A percentile compares a stretch with the other conserved stretches of the same genome.
Conservation (phyloP, 2,888 invertebrate species). For the Nudaria mundana region DNA sequence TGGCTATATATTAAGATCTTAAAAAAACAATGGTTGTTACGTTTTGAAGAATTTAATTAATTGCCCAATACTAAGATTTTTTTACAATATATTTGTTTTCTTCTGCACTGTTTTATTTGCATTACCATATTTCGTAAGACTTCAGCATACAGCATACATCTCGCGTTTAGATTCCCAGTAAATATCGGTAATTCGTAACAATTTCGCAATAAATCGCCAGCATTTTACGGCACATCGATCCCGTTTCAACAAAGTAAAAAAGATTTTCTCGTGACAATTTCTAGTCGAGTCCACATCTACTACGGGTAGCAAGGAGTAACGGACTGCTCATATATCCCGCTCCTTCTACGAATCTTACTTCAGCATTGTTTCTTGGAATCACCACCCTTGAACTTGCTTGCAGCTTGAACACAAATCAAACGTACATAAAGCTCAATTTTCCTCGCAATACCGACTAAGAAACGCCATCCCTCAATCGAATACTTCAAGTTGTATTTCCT, state of each 20-base stretch:
- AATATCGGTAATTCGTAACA: slow-evolving; percentile 63
- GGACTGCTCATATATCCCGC: slow-evolving; percentile 60
- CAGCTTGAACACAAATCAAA: slow-evolving; percentile 62
- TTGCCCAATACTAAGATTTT: too few relatives aligned
- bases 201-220: slow-evolving; percentile 67
- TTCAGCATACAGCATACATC: too few relatives aligned
- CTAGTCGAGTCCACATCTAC: slow-evolving; percentile 68
- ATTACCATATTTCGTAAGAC: slow-evolving; percentile 22
- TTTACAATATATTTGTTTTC: too few relatives aligned
- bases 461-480: slow-evolving; percentile 62
- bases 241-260: slow-evolving; percentile 69
- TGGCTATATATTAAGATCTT: too few relatives aligned
- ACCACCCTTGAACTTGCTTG: too few relatives aligned
- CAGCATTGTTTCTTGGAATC: slow-evolving; percentile 75
- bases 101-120: background rate
- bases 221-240: slow-evolving; percentile 54
- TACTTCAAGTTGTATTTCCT: slow-evolving; percentile 56
- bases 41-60: too few relatives aligned
- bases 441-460: slow-evolving; percentile 41
- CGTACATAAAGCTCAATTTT: slow-evolving; percentile 54
- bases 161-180: slow-evolving; percentile 44
- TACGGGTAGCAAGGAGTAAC: slow-evolving; percentile 59
- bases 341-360: slow-evolving; percentile 69
- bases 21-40: too few relatives aligned
- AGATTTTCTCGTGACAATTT: slow-evolving; percentile 73